Conservation (phyloP, 2,113 vertebrate species). For the Microtus ochrogaster region DNA sequence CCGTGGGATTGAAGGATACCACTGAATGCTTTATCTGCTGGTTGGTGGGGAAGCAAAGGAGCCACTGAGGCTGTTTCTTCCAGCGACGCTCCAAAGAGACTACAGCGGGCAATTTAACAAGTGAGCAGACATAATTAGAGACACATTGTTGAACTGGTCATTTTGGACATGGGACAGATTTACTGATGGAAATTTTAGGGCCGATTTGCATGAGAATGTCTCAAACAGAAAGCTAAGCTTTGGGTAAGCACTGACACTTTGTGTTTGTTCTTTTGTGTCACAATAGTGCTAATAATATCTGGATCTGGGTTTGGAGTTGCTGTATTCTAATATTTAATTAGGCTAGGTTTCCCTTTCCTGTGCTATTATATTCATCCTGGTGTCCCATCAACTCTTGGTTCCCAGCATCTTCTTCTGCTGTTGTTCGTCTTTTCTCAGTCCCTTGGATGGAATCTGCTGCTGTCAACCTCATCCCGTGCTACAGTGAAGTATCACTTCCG, state of each 20-base stretch:
- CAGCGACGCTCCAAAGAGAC: not conserved
- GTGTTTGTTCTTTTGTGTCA: conserved; percentile 20
- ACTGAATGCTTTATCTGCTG: not conserved
- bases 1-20: not conserved
- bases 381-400: not conserved
- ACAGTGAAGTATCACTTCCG: not conserved
- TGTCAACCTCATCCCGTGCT: not conserved
- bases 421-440: not conserved
- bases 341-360: not conserved
- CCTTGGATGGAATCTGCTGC: not conserved
- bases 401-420: not conserved
- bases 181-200: not conserved
- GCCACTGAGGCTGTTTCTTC: not conserved
- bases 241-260: conserved; percentile 13
- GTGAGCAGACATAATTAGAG: not conserved
- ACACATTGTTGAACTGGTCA: conserved; percentile 11
- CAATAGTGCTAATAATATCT: not conserved
- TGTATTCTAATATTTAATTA: not conserved
- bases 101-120: not conserved
- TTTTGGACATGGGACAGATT: not conserved
- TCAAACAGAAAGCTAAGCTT: not conserved
- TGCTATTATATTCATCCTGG: not conserved
- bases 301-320: not conserved
- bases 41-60: not conserved
- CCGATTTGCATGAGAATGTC: not conserved